Base-by-base conservation (phyloP, 2,888 invertebrate species). In the Cosmopolites sordidus region DNA sequence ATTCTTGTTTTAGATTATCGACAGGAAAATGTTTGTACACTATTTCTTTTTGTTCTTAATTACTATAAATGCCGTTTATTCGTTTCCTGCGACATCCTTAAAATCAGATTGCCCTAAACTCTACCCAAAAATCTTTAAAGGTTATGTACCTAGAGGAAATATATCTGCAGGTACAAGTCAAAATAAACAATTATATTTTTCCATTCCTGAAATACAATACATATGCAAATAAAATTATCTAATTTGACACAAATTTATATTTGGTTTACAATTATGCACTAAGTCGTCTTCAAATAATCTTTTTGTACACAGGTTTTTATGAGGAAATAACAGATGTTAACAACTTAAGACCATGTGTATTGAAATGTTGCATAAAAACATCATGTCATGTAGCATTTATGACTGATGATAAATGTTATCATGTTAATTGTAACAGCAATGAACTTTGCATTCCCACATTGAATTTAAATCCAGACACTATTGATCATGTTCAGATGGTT, bases 321-420 rank as follows among this genome's bases (percentile, higher is more conserved):
- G 79, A 81, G 1, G 79, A 81, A 64, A 77, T 80, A 61, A 70
- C 73, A 16, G 75, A 73, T 41, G 67, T 77, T 6, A 77, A 78
- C 64, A 76, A 79, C 50, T 66, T 86, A 54, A 77, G 80, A 67
- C 75, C 83, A 64, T 86, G 87, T 76, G 78, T 87, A 52, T 76
- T 80, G 72, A 76, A 82, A 64, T 86, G 89, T 74, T 84, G 89
- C 72, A 64, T 78, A 43, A 72, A 83, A 60, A 75, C 81, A 45
- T 74, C 76, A 1, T 92, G 92, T 70, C 87, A 92, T 71, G 84
- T 90, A 58, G 89, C 86, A 2, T 83, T 92, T 67, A 84, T 88
- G 72, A 83, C 82, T 61, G 84, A 89, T 65, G 74, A 78, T 15
- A 83, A 83, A 56, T 92, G 92, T 69, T 92, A 83, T 68, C 87